Evolutionary conservation across 2,888 invertebrate genomes (phyloP).

Genomic region (Oasisia sp.): DNA sequence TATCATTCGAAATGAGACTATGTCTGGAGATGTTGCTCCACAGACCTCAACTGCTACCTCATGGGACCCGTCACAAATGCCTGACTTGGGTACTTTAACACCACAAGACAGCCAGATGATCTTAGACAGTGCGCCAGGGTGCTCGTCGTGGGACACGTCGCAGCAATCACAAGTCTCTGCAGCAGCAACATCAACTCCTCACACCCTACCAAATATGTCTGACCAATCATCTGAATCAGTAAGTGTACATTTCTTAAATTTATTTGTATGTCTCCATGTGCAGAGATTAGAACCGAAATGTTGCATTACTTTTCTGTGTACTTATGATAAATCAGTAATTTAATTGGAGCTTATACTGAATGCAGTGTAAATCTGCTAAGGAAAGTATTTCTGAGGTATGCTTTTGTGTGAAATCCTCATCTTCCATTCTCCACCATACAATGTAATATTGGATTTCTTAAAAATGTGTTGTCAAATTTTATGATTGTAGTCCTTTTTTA

Average conservation of each 20-base stretch:
- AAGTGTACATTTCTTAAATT: background rate
- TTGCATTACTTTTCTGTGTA: background rate
- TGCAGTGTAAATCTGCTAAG: no score
- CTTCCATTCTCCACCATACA: no score
- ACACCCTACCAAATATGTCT: constrained; percentile 1
- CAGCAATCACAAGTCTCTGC: background rate
- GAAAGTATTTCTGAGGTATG: no score
- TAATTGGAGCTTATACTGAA: background rate
- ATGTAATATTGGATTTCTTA: no score
- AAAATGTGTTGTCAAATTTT: no score
- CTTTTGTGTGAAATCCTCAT: no score
- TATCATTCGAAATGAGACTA: background rate
- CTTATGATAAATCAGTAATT: background rate
- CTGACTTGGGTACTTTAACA: background rate
- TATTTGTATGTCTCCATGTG: background rate
- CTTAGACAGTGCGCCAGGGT: background rate
- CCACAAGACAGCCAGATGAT: constrained; percentile 10
- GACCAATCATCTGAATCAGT: constrained; percentile 17
- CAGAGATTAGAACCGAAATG: constrained; percentile 2
- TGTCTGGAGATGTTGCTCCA: background rate
- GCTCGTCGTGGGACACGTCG: background rate
- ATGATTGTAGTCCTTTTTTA: no score
- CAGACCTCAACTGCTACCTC: background rate
- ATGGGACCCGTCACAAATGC: constrained; percentile 13
- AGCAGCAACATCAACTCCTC: background rate